Percentiles rank a stretch among this genome's conserved stretches.
phyloP scores from a whole-genome alignment of 2,113 vertebrate genomes.

The Elephantulus edwardii region DNA sequence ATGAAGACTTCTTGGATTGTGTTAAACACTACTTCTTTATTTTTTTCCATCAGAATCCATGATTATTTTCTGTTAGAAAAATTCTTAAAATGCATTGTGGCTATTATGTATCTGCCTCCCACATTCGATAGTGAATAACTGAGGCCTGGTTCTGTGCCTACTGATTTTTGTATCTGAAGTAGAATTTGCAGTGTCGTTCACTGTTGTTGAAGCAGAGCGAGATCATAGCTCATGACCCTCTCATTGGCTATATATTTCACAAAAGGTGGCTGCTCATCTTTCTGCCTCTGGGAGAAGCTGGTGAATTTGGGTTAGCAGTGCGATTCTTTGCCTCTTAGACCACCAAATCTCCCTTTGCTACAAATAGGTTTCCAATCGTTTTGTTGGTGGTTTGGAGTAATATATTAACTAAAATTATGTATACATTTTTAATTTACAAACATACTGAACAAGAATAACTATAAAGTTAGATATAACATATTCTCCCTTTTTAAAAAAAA shows the following conservation, averaged over 20 bases:
- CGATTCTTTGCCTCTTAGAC: too few relatives aligned
- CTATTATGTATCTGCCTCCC: not conserved
- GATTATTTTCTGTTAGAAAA: not conserved
- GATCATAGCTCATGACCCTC: too few relatives aligned
- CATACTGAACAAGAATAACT: not conserved
- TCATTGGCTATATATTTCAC: too few relatives aligned
- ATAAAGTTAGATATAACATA: too few relatives aligned
- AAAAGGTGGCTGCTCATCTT: too few relatives aligned
- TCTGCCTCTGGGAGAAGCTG: too few relatives aligned
- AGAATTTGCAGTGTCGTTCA: too few relatives aligned
- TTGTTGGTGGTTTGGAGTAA: not conserved
- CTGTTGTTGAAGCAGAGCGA: too few relatives aligned
- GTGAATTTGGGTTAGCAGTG: too few relatives aligned
- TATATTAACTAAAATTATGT: not conserved
- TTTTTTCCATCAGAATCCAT: not conserved
- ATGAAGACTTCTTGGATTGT: not conserved
- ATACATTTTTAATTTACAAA: not conserved
- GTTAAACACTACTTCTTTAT: not conserved
- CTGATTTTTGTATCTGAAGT: not conserved
- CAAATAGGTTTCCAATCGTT: not conserved
- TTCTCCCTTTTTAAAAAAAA: too few relatives aligned
- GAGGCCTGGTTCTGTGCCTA: not conserved
- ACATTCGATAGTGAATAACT: not conserved
- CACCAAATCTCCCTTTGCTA: too few relatives aligned
- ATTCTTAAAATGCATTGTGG: not conserved